Conservation (phyloP, 2,888 invertebrate species). For the Vanessa cardui region DNA sequence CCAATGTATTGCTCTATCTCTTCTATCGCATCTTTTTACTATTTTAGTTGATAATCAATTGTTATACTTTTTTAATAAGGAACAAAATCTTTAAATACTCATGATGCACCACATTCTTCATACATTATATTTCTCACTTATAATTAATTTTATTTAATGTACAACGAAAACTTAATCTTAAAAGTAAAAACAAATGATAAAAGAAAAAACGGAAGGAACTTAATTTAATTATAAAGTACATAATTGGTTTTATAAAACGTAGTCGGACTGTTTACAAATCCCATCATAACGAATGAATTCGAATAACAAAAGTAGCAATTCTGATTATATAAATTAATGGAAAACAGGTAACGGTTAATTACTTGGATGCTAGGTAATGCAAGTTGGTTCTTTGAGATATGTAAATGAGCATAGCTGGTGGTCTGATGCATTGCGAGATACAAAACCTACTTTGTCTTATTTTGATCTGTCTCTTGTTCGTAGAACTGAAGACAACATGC, state of each 20-base stretch:
- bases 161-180: too few relatives aligned
- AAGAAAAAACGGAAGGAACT: not conserved
- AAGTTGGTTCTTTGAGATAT: constrained; percentile 49
- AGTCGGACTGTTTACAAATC: not conserved
- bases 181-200: constrained; percentile 19
- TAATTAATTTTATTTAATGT: too few relatives aligned
- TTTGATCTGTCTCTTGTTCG: constrained; percentile 42
- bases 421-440: constrained; percentile 56
- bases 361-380: constrained; percentile 11
- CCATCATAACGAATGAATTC: not conserved
- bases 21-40: constrained; percentile 30
- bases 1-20: constrained; percentile 38
- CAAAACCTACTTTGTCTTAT: constrained; percentile 47
- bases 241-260: not conserved
- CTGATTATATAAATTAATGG: not conserved
- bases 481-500: constrained; percentile 34
- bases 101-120: not conserved
- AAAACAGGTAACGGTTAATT: constrained; percentile 10
- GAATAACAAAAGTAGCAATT: not conserved
- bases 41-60: constrained; percentile 34
- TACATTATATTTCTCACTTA: too few relatives aligned
- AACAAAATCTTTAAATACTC: not conserved
- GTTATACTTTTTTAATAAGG: not conserved
- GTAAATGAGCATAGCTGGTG: constrained; percentile 68
- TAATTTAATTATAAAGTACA: not conserved